These are phyloP conservation scores for Ciconia stormi DNA, from an alignment of 2,113 vertebrate species.

Conservation along the genomic window DNA sequence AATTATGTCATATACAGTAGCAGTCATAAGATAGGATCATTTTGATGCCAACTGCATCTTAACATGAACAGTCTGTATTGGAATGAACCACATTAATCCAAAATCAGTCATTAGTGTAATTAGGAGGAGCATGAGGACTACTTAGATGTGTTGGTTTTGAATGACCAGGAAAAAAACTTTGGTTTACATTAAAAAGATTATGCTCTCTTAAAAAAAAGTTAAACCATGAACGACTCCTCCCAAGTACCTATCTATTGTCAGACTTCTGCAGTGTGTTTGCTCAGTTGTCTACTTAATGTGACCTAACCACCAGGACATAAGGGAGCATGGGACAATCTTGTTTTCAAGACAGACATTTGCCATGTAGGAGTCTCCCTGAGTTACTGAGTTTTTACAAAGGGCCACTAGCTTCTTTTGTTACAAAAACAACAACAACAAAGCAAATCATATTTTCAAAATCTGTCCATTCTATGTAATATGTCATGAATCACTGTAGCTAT, in stretches of 20 bases:
- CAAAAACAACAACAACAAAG: neutral
- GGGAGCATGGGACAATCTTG: neutral
- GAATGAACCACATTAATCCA: constrained; percentile 19
- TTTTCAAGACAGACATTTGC: neutral
- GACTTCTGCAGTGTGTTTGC: neutral
- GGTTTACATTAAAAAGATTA: neutral
- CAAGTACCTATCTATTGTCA: neutral
- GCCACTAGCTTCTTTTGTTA: neutral
- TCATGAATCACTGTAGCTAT: neutral
- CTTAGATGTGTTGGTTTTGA: neutral
- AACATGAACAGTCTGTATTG: neutral
- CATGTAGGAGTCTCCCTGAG: neutral
- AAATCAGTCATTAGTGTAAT: neutral
- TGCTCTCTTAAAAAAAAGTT: neutral
- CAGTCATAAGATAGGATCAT: neutral
- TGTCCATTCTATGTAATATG: neutral
- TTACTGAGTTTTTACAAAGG: neutral
- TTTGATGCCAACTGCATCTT: constrained; percentile 30
- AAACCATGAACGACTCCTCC: neutral
- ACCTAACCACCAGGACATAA: neutral
- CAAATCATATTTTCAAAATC: neutral
- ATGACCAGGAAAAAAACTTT: neutral
- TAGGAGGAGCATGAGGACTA: neutral
- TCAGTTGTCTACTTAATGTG: neutral
- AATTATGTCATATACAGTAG: neutral